Conservation (phyloP, 2,888 invertebrate species). For the Adelognathus sp. region DNA sequence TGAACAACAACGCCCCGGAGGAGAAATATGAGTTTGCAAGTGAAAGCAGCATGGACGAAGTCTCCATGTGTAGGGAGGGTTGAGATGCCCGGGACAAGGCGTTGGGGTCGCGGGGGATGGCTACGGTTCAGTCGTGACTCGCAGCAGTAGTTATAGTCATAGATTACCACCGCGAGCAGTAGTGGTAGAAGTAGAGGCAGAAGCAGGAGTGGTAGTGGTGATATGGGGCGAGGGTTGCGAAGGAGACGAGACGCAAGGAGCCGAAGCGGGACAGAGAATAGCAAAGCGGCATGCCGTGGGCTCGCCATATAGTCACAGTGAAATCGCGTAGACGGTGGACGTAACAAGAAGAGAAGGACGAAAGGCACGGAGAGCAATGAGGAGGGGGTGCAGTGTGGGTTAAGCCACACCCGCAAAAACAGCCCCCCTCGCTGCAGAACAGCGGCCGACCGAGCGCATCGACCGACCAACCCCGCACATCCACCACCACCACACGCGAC, state of each 20-base stretch:
- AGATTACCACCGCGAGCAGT: background rate
- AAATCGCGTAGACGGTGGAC: slow-evolving; percentile 45
- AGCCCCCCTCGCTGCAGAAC: slow-evolving; percentile 76
- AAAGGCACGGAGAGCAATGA: slow-evolving; percentile 54
- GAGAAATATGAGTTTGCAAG: background rate
- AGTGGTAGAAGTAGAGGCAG: slow-evolving; percentile 31
- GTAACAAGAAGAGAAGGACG: slow-evolving; percentile 20
- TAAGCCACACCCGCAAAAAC: slow-evolving; percentile 80
- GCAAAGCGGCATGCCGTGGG: slow-evolving; percentile 26
- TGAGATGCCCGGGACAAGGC: slow-evolving; percentile 49
- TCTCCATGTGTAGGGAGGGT: slow-evolving; percentile 13
- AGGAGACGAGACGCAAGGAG: slow-evolving; percentile 66
- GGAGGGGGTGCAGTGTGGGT: too few relatives aligned
- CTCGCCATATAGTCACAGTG: slow-evolving; percentile 13
- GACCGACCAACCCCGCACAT: slow-evolving; percentile 74
- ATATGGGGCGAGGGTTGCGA: slow-evolving; percentile 32
- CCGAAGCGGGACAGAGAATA: slow-evolving; percentile 65
- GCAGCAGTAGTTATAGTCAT: background rate
- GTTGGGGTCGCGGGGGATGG: slow-evolving; percentile 39
- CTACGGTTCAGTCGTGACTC: slow-evolving; percentile 65
- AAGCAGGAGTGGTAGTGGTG: background rate
- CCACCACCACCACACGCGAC: slow-evolving; percentile 71
- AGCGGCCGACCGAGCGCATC: slow-evolving; percentile 75
- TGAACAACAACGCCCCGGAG: background rate
- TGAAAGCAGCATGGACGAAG: background rate